Conservation (phyloP, 2,797 vertebrate species). For the Aulostomus chinensis region DNA sequence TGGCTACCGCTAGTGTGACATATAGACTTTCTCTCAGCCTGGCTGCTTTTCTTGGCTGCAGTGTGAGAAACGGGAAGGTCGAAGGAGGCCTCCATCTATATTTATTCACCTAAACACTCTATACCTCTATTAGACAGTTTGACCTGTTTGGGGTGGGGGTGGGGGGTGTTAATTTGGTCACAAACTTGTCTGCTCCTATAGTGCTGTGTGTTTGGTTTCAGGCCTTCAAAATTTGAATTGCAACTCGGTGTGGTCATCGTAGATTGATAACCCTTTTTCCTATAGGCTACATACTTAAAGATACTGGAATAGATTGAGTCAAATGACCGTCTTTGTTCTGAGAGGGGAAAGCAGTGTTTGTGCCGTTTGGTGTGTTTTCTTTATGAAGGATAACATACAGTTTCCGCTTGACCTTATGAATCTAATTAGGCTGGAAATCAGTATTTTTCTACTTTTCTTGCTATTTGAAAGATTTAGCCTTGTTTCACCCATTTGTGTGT, state of each 20-base stretch:
- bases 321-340: no score
- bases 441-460: no score
- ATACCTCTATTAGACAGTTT: conserved; percentile 32
- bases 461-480: no score
- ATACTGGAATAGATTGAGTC: conserved; percentile 6
- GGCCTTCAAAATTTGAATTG: conserved; percentile 29
- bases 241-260: conserved; percentile 27
- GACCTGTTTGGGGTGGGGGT: no score
- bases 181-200: conserved; percentile 26
- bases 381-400: background rate
- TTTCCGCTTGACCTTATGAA: background rate
- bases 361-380: background rate
- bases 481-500: no score
- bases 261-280: conserved; percentile 26
- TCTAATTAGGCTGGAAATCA: background rate
- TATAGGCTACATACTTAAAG: conserved; percentile 8
- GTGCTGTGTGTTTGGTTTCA: conserved; percentile 15
- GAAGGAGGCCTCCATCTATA: conserved; percentile 43
- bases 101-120: conserved; percentile 51
- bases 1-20: background rate
- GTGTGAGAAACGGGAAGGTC: conserved; percentile 13
- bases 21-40: conserved; percentile 7
- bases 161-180: conserved; percentile 47
- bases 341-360: background rate
- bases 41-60: conserved; percentile 17